These are phyloP conservation scores for Parus major DNA, from an alignment of 2,113 vertebrate species.

Conservation along the genomic window DNA sequence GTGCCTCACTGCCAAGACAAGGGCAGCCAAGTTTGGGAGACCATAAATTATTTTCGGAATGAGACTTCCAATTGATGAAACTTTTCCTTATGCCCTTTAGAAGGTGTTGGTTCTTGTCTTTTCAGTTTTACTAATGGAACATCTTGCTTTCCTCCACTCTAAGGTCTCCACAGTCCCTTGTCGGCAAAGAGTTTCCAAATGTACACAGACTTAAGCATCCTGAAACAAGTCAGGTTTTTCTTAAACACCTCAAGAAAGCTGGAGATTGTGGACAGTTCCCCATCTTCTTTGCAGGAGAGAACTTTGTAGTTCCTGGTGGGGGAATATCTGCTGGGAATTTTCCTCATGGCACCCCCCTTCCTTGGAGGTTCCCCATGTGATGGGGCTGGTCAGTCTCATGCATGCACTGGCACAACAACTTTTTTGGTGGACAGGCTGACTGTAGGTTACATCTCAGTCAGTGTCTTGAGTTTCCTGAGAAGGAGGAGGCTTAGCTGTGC, in stretches of 20 bases:
- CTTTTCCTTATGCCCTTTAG: neutral
- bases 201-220: neutral
- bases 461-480: neutral
- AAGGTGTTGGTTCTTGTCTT: neutral
- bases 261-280: neutral
- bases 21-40: neutral
- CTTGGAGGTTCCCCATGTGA: neutral
- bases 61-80: neutral
- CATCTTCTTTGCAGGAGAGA: neutral
- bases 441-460: neutral
- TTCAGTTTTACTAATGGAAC: neutral
- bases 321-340: neutral
- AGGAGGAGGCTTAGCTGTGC: neutral
- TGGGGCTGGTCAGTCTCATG: neutral
- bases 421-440: neutral
- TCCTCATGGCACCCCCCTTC: neutral
- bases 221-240: neutral
- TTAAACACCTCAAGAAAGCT: neutral
- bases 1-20: neutral
- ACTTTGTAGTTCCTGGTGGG: neutral
- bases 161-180: neutral
- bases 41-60: neutral
- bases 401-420: too few relatives aligned
- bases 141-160: neutral
- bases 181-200: neutral